Evolutionary conservation across 2,888 invertebrate species (phyloP), one percentile per base, ranked within the genome.

Genomic region (Drosophila cognata): DNA sequence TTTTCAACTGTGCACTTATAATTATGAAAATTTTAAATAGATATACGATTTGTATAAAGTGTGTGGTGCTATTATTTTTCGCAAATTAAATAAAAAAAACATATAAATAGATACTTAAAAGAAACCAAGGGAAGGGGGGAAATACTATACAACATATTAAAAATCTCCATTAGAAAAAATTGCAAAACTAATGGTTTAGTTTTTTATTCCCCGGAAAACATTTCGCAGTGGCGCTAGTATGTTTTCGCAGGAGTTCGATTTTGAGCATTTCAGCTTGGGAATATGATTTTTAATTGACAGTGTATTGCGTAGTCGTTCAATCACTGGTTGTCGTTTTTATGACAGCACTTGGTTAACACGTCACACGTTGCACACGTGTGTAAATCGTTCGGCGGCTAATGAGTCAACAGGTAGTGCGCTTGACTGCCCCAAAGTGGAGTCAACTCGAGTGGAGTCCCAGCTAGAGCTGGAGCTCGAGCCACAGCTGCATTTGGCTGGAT

Each of bases 331-430:
- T 33, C 21, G 46, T 43, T 53, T 71, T 73, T 65, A 67, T 66
- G 69, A 43, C 58, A 21, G 60, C 59, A 79, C 67, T 84, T 84
- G 73, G 84, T 79, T 88, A 88, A 64, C 79, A 73, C 63, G 28
- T 33, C 86, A 57, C 81, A 63, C 60, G 73, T 72, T 70, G 76
- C 59, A 70, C 67, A 63, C 68, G 60, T 65, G 66, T 69, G 74
- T 43, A 59, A 59, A 60, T 16, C 35, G 31, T 28, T 16, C 56
- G 50, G 43, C 56, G 48, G 53, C 67, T 87, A 87, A 84, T 81
- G 75, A 90, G 87, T 81, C 88, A 89, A 88, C 86, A 86, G 91
- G 91, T 89, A 79, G 71, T 74, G 70, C 84, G 91, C 89, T 90
- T 90, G 84, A 78, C 82, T 90, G 88, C 71, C 72, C 58, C 58